A percentile compares a stretch with the other conserved stretches of the same genome.
Conservation (phyloP, 2,797 vertebrate genomes). For the Parambassis ranga region DNA sequence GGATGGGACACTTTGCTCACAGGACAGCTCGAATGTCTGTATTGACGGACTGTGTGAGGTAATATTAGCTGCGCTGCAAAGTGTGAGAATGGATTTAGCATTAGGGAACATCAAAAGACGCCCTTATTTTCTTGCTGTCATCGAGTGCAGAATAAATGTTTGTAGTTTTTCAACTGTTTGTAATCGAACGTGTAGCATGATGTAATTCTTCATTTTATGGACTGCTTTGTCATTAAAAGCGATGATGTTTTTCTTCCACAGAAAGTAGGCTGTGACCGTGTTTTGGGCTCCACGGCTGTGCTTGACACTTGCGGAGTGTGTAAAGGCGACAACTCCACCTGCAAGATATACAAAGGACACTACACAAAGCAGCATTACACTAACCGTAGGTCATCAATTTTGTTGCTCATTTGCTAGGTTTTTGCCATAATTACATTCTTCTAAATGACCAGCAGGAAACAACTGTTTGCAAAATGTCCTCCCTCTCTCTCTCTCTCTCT, state of each 20-base stretch:
- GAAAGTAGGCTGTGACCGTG: conserved; percentile 88
- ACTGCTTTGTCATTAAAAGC: background rate
- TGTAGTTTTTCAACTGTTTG: conserved; percentile 3
- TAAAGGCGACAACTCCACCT: conserved; percentile 87
- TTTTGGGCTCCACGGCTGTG: conserved; percentile 83
- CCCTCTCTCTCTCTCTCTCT: no score
- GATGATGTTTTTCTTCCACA: conserved; percentile 58
- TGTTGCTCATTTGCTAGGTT: background rate
- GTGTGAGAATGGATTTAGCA: background rate
- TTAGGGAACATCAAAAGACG: background rate
- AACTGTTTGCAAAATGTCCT: no score
- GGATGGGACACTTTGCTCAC: conserved; percentile 89
- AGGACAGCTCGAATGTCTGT: conserved; percentile 86
- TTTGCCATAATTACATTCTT: no score
- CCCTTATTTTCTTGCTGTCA: background rate
- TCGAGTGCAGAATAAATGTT: background rate
- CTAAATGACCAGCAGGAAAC: no score
- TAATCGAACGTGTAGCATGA: background rate
- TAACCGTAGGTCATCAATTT: conserved; percentile 83
- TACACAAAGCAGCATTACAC: conserved; percentile 84
- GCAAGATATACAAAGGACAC: conserved; percentile 83
- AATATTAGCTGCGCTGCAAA: conserved; percentile 46
- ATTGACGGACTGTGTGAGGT: conserved; percentile 93
- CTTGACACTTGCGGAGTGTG: conserved; percentile 88
- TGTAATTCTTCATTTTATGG: conserved; percentile 14